Conservation (phyloP, 2,888 invertebrate species). For the Latrodectus hesperus region DNA sequence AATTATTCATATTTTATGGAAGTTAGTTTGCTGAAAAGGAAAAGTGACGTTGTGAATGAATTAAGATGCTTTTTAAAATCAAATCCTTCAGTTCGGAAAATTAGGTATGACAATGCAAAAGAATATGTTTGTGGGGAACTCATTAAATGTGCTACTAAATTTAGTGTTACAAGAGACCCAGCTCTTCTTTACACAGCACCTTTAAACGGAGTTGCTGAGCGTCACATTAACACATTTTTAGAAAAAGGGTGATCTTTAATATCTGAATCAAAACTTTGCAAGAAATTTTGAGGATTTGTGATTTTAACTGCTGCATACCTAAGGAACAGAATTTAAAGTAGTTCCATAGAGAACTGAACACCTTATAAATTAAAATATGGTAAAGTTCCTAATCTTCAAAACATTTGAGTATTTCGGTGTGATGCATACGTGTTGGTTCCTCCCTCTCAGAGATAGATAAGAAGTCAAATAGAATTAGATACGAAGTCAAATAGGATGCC, state of each 20-base stretch:
- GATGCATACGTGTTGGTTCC: slow-evolving; percentile 57
- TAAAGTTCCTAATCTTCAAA: slow-evolving; percentile 36
- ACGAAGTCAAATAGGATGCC: slow-evolving; percentile 23
- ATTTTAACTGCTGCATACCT: slow-evolving; percentile 55
- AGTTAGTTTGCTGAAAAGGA: too few relatives aligned
- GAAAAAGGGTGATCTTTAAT: slow-evolving; percentile 63
- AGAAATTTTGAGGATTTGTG: slow-evolving; percentile 70
- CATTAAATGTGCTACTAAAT: slow-evolving; percentile 25
- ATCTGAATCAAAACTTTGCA: slow-evolving; percentile 45
- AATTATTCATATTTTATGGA: too few relatives aligned
- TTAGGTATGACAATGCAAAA: slow-evolving; percentile 46
- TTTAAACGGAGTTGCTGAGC: slow-evolving; percentile 70
- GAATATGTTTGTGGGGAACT: slow-evolving; percentile 40
- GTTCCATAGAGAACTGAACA: slow-evolving; percentile 27
- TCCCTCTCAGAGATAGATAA: slow-evolving; percentile 33
- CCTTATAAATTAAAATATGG: slow-evolving; percentile 62
- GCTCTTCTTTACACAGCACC: slow-evolving; percentile 64
- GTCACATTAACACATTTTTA: slow-evolving; percentile 68
- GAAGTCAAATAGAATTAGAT: slow-evolving; percentile 48
- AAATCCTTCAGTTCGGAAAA: neutral
- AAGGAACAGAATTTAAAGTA: slow-evolving; percentile 63
- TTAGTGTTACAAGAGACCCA: slow-evolving; percentile 62
- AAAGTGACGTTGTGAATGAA: too few relatives aligned
- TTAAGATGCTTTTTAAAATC: too few relatives aligned
- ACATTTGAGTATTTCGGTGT: slow-evolving; percentile 11